A percentile compares a stretch with the other conserved stretches of the same genome.
Evolutionary conservation across 35 echinoderm and acorn worm genomes (phyloP).

Genomic region (Ophiothrix spiculata): DNA sequence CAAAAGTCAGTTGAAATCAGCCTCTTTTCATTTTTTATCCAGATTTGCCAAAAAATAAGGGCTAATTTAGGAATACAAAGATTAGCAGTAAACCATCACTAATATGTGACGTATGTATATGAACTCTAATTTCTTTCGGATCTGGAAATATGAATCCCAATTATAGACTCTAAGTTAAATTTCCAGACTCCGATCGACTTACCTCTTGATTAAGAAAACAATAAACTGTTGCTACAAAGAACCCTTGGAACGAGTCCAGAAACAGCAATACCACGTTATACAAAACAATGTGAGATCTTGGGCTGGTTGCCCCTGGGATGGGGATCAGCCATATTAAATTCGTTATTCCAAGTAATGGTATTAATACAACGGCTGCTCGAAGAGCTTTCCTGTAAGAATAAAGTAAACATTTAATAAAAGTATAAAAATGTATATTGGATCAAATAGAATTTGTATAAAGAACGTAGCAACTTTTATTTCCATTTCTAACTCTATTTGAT

Average conservation of each 20-base stretch:
- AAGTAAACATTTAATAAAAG: not conserved
- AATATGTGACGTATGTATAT: no score
- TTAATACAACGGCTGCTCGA: conserved; percentile 65
- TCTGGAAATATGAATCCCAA: no score
- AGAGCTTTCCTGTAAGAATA: conserved; percentile 66
- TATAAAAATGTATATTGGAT: not conserved
- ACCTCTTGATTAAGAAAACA: conserved; percentile 97
- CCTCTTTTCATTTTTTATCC: no score
- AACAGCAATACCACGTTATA: conserved; percentile 49
- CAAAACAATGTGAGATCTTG: conserved; percentile 20
- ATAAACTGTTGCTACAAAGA: conserved; percentile 70
- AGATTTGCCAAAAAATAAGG: no score
- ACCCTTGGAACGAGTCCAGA: conserved; percentile 76
- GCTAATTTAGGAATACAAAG: no score
- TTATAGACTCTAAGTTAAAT: no score
- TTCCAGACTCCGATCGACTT: no score
- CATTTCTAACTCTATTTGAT: not conserved
- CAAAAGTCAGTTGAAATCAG: no score
- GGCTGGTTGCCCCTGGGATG: not conserved
- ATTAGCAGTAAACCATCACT: no score
- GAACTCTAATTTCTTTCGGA: no score
- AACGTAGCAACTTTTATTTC: not conserved
- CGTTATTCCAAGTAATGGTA: conserved; percentile 74
- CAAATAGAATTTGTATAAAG: not conserved
- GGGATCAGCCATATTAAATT: conserved; percentile 66